Base-by-base conservation (phyloP, 2,113 vertebrate genomes). In the Dryoscopus gambensis region DNA sequence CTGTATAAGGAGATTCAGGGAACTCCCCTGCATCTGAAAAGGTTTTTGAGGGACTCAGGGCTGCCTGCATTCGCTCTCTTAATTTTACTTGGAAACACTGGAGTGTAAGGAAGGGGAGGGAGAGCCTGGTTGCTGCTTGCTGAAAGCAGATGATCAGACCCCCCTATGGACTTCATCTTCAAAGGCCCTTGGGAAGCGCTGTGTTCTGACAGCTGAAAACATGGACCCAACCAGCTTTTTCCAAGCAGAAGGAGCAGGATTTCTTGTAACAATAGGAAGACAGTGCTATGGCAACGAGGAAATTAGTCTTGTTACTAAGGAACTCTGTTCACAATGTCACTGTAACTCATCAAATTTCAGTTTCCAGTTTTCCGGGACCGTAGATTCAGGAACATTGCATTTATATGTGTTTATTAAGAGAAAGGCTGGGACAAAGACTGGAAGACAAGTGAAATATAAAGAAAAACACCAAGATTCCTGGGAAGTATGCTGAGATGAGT, bases 1-100 rank as follows among this genome's bases (percentile, higher is more conserved):
- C 71, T 98, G 13, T 88, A 97, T 3, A 95, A 97, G 35, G 95
- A 95, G 55, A 89, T 98, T 62, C 96, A 97, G 31, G 97, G 97
- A 84, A 98, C 98, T 60, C 97, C 95, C 0, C 60, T 98, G 94
- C 97, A 97, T 69, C 31, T 97, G 92, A 97, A 98, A 77, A 98
- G 96, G 89, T 97, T 98, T 74, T 74, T 62, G 97, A 98, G 42
- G 19, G 18, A 24, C 11, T 91, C 6, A 1, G 20, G 28, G 28
- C 28, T 70, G 50, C 27, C 50, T 77, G 40, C 55, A 22, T 85
- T 63, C 82, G 5, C 46, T 69, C 50, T 81, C 27, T 46, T 79
- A 42, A 52, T 60, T 80, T 84, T 49, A 49, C 55, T 53, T 69
- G 31, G 55, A 83, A 86, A 35, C 55, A 39, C 11, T 27, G 57